Evolutionary conservation across 1,140 invertebrate species (phyloP), one percentile per base, ranked within the genome.

Genomic region (Drosophila pectinifera): DNA sequence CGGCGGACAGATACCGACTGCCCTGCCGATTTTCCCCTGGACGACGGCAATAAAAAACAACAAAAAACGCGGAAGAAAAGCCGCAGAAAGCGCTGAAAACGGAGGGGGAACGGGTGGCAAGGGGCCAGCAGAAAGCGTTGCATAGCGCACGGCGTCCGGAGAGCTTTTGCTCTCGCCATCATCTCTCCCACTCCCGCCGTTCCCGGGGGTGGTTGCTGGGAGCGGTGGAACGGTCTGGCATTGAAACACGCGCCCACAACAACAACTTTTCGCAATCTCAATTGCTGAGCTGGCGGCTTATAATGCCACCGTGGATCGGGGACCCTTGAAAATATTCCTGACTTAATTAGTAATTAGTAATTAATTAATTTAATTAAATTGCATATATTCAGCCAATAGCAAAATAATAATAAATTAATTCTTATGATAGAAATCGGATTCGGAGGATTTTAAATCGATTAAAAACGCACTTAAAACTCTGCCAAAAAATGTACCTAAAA

Each of bases 1-100:
- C 28, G 59, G 36, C 83, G 82, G 84, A 77, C 84, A 89, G 80
- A 90, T 89, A 89, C 73, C 73, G 20, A 80, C 59, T 51, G 59
- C 20, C 45, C 49, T 31, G 28, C 28, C 28, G 46, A 51, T 31
- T 62, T 61, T 38, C 58, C 14, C 70, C 56, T 58, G 64, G 48
- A 63, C 54, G 16, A 18, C n/a, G 46, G 26, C 28, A 13, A 36
- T 51, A 51, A 51, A 28, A 34, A 20, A 34, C 18, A 34, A 51
- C 28, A 53, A 22, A 28, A n/a, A 56, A 41, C 10, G 36, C 53
- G 53, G 34, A 42, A 56, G n/a, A 42, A 24, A 42, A 16, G n/a
- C 34, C 34, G 36, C 22, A 38, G 34, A 62, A 70, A 55, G 39
- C 43, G 41, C 46, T 5, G 41, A 68, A 73, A 53, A 58, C 78